Conservation (phyloP, 1,140 invertebrate species). For the Leptopilina clavipes region DNA sequence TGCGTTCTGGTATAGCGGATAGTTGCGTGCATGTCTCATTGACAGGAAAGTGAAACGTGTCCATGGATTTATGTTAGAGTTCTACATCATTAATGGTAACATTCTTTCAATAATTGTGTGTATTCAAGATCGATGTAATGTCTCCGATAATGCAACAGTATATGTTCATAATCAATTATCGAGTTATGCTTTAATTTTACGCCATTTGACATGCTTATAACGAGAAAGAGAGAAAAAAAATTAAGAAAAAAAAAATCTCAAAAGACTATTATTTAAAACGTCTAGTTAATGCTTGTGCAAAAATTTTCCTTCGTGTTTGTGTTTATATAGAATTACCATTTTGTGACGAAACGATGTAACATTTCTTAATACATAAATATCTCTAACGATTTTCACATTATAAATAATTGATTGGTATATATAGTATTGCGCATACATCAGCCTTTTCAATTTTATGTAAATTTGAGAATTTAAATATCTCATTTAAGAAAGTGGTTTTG, state of each 20-base stretch:
- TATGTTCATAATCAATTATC: constrained; percentile 15
- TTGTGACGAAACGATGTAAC: background rate
- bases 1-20: background rate
- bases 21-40: constrained; percentile 19
- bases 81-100: constrained; percentile 6
- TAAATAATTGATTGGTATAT: background rate
- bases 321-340: background rate
- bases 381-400: background rate
- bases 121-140: constrained; percentile 21
- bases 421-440: background rate
- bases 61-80: constrained; percentile 5
- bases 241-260: background rate
- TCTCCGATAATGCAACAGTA: background rate
- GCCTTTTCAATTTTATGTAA: constrained; percentile 8
- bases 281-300: background rate
- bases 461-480: constrained; percentile 8
- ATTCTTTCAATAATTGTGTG: constrained; percentile 28
- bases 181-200: constrained; percentile 13
- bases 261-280: background rate
- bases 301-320: background rate
- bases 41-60: constrained; percentile 32
- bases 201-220: background rate
- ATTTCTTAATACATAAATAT: constrained; percentile 9
- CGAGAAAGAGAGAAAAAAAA: background rate
- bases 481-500: constrained; percentile 16